A percentile compares a stretch with the other conserved stretches of the same genome.
Conservation (phyloP, 2,113 vertebrate genomes). For the Lycaon pictus region DNA sequence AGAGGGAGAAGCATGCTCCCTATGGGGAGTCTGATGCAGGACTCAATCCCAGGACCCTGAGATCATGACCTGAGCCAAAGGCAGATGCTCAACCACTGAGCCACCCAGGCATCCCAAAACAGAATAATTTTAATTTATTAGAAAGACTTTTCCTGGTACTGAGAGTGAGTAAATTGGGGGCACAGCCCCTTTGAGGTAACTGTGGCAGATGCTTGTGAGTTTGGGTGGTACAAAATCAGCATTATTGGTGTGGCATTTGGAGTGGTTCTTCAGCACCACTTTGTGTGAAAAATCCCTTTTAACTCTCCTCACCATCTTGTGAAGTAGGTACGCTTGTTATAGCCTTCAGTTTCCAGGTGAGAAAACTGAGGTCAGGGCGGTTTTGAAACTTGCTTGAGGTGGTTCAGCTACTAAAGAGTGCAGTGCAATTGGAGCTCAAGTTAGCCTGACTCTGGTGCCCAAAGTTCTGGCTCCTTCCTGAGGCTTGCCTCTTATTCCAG, state of each 20-base stretch:
- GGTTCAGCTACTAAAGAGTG: fast-evolving
- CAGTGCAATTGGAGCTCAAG: no score
- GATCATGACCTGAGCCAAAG: no score
- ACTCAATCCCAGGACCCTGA: no score
- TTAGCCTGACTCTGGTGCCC: background rate
- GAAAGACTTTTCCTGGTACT: background rate
- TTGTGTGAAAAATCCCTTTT: background rate
- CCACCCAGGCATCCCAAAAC: background rate
- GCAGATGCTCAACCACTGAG: no score
- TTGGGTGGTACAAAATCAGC: background rate
- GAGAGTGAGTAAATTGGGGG: background rate
- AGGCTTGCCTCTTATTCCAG: background rate
- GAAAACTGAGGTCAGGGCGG: background rate
- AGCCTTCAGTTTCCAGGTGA: background rate
- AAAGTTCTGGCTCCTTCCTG: background rate
- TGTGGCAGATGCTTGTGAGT: background rate
- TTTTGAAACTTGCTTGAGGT: background rate
- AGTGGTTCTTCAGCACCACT: fast-evolving
- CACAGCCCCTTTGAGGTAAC: background rate
- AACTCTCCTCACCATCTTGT: background rate
- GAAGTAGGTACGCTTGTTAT: no score
- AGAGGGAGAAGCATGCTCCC: no score
- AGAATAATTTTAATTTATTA: background rate
- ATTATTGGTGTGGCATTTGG: fast-evolving
- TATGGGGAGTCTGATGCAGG: no score